These are phyloP conservation scores for Dolichallabes microphthalmus DNA, from an alignment of 2,113 vertebrate species.

Conservation along the genomic window DNA sequence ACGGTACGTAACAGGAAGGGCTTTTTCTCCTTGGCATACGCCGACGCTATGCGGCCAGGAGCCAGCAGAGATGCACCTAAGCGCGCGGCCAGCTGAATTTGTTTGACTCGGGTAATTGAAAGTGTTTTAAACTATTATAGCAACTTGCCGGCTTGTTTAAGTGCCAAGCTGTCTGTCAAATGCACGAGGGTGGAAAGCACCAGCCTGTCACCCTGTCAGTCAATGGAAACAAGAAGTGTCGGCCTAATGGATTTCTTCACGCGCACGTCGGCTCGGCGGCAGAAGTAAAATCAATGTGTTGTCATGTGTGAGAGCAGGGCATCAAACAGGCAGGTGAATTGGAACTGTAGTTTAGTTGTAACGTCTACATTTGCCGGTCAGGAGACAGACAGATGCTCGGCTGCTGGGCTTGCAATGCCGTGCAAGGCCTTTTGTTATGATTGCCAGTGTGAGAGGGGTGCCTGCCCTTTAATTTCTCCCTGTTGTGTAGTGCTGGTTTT, in stretches of 20 bases:
- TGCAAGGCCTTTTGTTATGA: constrained; percentile 61
- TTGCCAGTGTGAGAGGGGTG: constrained; percentile 70
- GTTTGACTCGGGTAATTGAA: constrained; percentile 99
- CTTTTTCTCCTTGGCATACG: constrained; percentile 15
- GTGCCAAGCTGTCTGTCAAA: constrained; percentile 97
- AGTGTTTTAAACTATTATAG: constrained; percentile 99
- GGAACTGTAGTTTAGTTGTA: constrained; percentile 80
- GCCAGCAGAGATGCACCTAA: constrained; percentile 72
- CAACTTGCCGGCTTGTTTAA: constrained; percentile 99
- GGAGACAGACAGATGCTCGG: constrained; percentile 68
- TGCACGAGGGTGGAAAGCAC: constrained; percentile 88
- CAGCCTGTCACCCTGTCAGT: constrained; percentile 98
- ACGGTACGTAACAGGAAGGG: not conserved
- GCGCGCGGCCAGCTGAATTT: constrained; percentile 90
- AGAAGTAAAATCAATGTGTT: constrained; percentile 98
- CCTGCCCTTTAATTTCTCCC: constrained; percentile 57
- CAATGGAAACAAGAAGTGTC: constrained; percentile 99
- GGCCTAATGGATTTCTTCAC: constrained; percentile 99
- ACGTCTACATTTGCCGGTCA: constrained; percentile 66
- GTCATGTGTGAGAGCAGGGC: constrained; percentile 87
- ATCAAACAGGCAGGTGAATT: constrained; percentile 89
- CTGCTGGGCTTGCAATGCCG: constrained; percentile 47
- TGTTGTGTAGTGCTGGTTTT: constrained; percentile 50
- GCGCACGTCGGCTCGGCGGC: constrained; percentile 82
- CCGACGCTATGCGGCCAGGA: constrained; percentile 41